Base-by-base conservation (phyloP, 2,797 vertebrate species). In the Serranus cabrilla region DNA sequence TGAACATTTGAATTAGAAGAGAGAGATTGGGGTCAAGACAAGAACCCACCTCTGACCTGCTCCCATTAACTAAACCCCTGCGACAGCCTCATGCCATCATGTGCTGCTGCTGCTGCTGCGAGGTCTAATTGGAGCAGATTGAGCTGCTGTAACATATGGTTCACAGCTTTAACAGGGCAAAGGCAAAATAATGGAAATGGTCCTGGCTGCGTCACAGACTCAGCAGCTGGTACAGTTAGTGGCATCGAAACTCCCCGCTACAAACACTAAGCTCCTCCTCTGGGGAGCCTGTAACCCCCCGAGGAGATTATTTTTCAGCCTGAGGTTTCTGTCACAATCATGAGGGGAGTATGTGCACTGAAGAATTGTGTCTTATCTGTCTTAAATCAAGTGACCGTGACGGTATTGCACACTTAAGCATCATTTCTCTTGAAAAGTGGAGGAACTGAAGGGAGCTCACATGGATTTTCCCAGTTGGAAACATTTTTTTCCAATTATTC, bases 91-190 rank as follows among this genome's bases (percentile, higher is more conserved):
- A 14, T 11, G 63, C 17, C 70, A 39, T 51, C 59, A 8, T 39
- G 55, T 64, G 12, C 20, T 45, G 69, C 47, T 47, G 50, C 52
- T 51, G 46, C 58, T 37, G 79, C 76, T 74, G 71, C 42, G 60
- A 78, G 63, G 21, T 67, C 78, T 85, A 88, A 94, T 83, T 83
- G 70, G 75, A 90, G 76, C 76, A 81, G 71, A 87, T 57, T 69
- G 49, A 79, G 74, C 52, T 14, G 46, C 61, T 62, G 78, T 69
- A 85, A 68, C 89, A 90, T 80, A 85, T 89, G 87, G 78, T 76
- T 62, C 59, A 39, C 52, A 74, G 81, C 58, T 82, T 78, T 70
- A 73, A 46, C 18, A 43, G 55, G 42, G 47, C 23, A 54, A 60
- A 45, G 55, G 39, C 13, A 74, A 64, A 54, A 74, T 46, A 74